phyloP scores from a whole-genome alignment of 1,140 invertebrate species.

The Dendroctonus valens region DNA sequence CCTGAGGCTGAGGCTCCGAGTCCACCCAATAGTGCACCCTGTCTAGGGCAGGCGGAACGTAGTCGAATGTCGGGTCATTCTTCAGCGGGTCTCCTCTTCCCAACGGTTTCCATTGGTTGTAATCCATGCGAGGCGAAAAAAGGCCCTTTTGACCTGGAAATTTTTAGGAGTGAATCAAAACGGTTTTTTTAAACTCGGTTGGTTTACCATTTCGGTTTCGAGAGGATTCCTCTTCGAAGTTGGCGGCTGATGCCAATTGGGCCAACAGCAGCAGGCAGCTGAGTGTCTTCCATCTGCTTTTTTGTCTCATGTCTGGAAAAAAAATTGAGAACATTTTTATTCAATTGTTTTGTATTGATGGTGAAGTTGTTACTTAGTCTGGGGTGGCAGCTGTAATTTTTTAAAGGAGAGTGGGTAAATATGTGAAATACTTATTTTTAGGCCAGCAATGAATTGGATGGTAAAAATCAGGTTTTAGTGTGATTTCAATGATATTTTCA shows the following conservation, averaged over 20 bases:
- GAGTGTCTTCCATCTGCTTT: constrained; percentile 42
- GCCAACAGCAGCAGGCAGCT: constrained; percentile 34
- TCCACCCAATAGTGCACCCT: constrained; percentile 75
- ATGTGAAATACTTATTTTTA: no score
- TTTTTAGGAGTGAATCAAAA: background rate
- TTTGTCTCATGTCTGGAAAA: constrained; percentile 44
- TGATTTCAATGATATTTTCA: no score
- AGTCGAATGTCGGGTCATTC: constrained; percentile 78
- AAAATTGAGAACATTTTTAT: background rate
- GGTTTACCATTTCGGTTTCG: constrained; percentile 27
- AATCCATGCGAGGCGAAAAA: constrained; percentile 69
- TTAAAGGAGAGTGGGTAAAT: no score
- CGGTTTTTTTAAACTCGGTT: background rate
- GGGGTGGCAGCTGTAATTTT: no score
- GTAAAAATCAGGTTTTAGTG: no score
- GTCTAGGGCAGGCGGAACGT: constrained; percentile 73
- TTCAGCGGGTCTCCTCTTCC: constrained; percentile 74
- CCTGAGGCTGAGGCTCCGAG: constrained; percentile 42
- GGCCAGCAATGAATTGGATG: no score
- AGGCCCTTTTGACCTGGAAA: constrained; percentile 44
- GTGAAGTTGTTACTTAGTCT: no score
- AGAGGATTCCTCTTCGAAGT: constrained; percentile 18
- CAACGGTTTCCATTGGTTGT: constrained; percentile 73
- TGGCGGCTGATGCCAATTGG: constrained; percentile 21
- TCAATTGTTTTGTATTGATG: no score